Conservation (phyloP, 2,888 invertebrate genomes). For the Netelia virgata region DNA sequence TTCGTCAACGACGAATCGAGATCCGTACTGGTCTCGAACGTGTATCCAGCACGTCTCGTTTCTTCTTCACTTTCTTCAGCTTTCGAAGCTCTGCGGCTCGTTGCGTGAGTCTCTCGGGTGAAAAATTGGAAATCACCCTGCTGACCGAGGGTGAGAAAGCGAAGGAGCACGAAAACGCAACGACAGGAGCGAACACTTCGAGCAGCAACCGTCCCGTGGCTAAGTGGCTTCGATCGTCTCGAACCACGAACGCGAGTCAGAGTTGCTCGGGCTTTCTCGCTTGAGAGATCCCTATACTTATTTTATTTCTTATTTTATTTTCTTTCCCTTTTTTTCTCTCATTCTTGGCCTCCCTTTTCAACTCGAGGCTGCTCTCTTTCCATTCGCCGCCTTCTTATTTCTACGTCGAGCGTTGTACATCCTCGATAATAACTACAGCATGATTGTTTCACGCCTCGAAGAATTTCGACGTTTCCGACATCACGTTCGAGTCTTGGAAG, state of each 20-base stretch:
- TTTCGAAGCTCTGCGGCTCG: constrained; percentile 64
- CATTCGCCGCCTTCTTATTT: constrained; percentile 38
- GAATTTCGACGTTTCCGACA: constrained; percentile 14
- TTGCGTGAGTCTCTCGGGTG: constrained; percentile 74
- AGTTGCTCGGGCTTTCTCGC: constrained; percentile 31
- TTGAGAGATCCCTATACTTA: constrained; percentile 41
- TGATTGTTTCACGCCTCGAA: constrained; percentile 27
- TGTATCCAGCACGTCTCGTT: constrained; percentile 60
- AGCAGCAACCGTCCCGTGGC: constrained; percentile 70
- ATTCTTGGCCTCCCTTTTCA: constrained; percentile 64
- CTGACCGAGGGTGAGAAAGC: constrained; percentile 35
- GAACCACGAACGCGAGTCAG: constrained; percentile 66
- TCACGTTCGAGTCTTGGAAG: constrained; percentile 39
- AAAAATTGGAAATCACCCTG: constrained; percentile 80
- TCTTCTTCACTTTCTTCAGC: constrained; percentile 46
- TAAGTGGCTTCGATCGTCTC: constrained; percentile 80
- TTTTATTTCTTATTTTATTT: too few relatives aligned
- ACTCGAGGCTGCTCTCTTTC: constrained; percentile 34
- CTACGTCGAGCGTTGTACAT: constrained; percentile 20
- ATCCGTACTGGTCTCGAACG: constrained; percentile 47
- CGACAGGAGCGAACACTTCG: constrained; percentile 36
- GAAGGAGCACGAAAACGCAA: constrained; percentile 13
- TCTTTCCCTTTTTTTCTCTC: constrained; percentile 55
- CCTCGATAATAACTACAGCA: constrained; percentile 26
- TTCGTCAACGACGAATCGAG: constrained; percentile 39